Percentiles rank a stretch among this genome's conserved stretches.
Conservation (phyloP, 1,140 invertebrate genomes). For the Varroa destructor region DNA sequence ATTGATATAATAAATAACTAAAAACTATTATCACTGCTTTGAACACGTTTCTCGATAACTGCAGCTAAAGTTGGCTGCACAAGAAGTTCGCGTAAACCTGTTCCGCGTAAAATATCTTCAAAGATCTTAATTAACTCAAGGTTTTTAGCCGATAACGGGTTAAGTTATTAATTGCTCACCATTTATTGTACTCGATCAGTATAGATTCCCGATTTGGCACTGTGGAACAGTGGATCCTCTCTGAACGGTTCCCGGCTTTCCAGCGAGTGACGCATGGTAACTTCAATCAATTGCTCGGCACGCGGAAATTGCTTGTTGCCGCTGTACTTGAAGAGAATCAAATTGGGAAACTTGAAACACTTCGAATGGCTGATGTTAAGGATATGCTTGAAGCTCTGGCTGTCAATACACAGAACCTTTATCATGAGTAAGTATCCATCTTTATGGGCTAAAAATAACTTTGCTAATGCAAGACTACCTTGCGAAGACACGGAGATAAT, state of each 20-base stretch:
- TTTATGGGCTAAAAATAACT: no score
- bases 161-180: no score
- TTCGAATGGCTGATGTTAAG: conserved; percentile 64
- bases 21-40: no score
- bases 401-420: conserved; percentile 56
- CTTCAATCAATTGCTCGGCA: conserved; percentile 49
- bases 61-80: no score
- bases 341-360: conserved; percentile 55
- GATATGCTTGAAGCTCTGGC: conserved; percentile 73
- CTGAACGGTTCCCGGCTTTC: conserved; percentile 77
- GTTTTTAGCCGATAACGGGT: no score
- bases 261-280: conserved; percentile 63
- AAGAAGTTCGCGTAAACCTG: no score
- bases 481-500: neutral
- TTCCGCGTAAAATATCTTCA: no score
- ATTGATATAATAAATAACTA: no score
- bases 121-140: no score
- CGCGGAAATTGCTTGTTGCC: conserved; percentile 70
- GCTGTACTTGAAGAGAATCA: conserved; percentile 77
- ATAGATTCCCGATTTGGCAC: conserved; percentile 38
- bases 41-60: no score
- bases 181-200: no score
- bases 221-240: conserved; percentile 69
- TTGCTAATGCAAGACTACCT: conserved; percentile 1
- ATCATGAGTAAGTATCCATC: conserved; percentile 51